Conservation (phyloP, 2,797 vertebrate genomes). For the Onychomys torridus region DNA sequence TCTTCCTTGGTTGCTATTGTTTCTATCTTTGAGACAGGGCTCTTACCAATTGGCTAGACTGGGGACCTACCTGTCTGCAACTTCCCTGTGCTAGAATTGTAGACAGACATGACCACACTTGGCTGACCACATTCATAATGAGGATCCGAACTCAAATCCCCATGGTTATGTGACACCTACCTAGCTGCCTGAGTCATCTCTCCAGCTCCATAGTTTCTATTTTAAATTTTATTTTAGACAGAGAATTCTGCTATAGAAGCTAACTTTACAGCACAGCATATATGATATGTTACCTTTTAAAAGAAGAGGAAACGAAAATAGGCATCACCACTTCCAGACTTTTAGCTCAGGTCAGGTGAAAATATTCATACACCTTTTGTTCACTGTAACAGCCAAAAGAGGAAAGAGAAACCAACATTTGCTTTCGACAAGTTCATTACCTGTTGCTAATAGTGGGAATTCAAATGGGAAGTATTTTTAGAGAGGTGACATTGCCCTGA, state of each 20-base stretch:
- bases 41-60: not conserved
- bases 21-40: not conserved
- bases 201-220: not conserved
- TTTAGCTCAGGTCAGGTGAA: not conserved
- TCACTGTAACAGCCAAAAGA: not conserved
- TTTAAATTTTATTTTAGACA: not conserved
- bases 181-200: not conserved
- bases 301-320: slow-evolving; percentile 30
- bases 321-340: not conserved
- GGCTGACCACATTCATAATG: no score
- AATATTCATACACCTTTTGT: not conserved
- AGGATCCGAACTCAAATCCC: not conserved
- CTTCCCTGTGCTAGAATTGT: not conserved
- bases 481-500: not conserved
- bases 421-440: not conserved
- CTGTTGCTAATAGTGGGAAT: not conserved
- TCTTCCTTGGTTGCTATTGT: not conserved
- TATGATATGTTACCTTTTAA: not conserved
- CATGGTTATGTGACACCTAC: not conserved
- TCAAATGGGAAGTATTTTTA: not conserved
- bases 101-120: not conserved
- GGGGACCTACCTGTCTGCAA: not conserved
- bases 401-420: not conserved
- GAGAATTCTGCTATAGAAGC: not conserved
- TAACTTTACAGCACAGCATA: not conserved